phyloP scores from a whole-genome alignment of 2,113 vertebrate genomes.

The Asarcornis scutulata region DNA sequence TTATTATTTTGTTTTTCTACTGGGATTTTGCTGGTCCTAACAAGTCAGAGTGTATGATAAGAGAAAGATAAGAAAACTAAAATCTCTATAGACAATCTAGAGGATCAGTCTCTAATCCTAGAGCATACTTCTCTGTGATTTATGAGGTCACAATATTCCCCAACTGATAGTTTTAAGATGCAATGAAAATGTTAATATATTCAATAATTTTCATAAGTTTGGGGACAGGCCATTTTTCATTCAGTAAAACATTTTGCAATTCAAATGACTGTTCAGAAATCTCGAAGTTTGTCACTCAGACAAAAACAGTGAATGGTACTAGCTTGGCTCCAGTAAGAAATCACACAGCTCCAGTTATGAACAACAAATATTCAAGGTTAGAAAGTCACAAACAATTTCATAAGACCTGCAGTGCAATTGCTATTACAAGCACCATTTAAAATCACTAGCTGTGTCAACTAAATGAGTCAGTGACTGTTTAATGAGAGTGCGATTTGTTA shows the following conservation, averaged over 20 bases:
- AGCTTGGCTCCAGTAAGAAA: rapidly evolving
- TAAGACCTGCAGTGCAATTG: background rate
- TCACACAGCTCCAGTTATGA: background rate
- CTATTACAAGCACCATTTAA: background rate
- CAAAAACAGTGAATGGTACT: background rate
- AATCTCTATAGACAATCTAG: background rate
- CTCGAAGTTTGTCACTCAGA: background rate
- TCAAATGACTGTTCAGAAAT: background rate
- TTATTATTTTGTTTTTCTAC: background rate
- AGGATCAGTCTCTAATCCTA: background rate
- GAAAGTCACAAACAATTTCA: background rate
- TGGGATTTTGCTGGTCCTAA: background rate
- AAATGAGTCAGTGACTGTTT: conserved; percentile 6
- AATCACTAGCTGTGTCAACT: background rate
- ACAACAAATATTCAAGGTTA: background rate
- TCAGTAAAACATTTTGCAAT: background rate
- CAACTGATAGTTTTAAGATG: background rate
- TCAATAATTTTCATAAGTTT: background rate
- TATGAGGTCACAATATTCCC: background rate
- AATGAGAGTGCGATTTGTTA: background rate
- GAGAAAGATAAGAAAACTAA: background rate
- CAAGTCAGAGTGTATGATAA: background rate
- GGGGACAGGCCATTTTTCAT: background rate
- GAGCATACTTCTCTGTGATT: background rate
- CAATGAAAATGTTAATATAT: background rate